Evolutionary conservation across 64 coral and sea anemone genomes (phyloP).

Genomic region (Cladopsammia gracilis): DNA sequence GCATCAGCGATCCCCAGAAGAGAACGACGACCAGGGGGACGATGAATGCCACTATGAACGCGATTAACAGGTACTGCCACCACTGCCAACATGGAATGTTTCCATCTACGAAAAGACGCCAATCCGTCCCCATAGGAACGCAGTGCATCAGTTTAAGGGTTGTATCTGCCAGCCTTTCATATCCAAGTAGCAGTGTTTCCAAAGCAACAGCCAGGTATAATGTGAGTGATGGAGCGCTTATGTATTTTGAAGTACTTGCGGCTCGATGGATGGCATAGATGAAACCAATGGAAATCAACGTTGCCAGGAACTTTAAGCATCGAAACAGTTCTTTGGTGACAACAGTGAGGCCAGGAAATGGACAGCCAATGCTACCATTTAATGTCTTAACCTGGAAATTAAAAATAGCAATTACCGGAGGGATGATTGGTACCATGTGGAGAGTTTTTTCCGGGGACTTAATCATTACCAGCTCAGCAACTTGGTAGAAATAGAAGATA

Average conservation of each 20-base stretch:
- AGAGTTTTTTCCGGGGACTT: slow-evolving; percentile 7
- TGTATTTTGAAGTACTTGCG: background rate
- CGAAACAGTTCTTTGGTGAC: slow-evolving; percentile 83
- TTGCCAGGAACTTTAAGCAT: slow-evolving; percentile 55
- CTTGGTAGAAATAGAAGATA: slow-evolving; percentile 88
- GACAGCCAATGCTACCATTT: slow-evolving; percentile 55
- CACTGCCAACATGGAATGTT: slow-evolving; percentile 78
- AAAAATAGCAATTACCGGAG: slow-evolving; percentile 75
- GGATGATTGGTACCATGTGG: slow-evolving; percentile 45
- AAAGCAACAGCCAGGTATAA: slow-evolving; percentile 78
- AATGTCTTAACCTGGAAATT: slow-evolving; percentile 76
- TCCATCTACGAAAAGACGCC: slow-evolving; percentile 75
- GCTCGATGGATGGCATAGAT: slow-evolving; percentile 41
- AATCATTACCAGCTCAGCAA: slow-evolving; percentile 56
- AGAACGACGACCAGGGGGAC: slow-evolving; percentile 77
- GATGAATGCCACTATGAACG: slow-evolving; percentile 53
- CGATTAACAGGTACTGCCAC: slow-evolving; percentile 87
- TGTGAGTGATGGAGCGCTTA: background rate
- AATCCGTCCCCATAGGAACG: slow-evolving; percentile 35
- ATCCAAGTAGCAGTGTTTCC: slow-evolving; percentile 92
- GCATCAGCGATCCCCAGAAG: slow-evolving; percentile 68
- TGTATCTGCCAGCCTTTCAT: slow-evolving; percentile 71
- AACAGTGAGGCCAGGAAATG: slow-evolving; percentile 72
- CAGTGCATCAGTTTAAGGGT: slow-evolving; percentile 73
- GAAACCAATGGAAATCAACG: slow-evolving; percentile 23